Evolutionary conservation across 92 coral and sea anemone genomes (phyloP), one percentile per base, ranked within the genome.

Genomic region (Metridium senile): DNA sequence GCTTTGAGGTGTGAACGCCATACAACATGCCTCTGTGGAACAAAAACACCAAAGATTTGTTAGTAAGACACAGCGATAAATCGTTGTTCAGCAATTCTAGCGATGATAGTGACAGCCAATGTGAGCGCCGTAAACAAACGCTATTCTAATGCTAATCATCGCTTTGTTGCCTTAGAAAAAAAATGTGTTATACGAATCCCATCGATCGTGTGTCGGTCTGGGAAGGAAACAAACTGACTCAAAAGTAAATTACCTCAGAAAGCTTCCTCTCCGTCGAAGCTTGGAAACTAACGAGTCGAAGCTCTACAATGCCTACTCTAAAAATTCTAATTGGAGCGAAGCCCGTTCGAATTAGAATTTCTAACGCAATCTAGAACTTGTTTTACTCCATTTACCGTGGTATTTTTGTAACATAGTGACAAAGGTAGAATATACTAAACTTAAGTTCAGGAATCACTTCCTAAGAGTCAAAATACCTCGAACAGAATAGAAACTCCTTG

Each of bases 1-100:
- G 88, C 97, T 89, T 78, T 91, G 93, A 25, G 97, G 97, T 9
- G 93, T 86, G 82, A 89, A 91, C 74, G 97, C 97, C 97, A 91
- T 91, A 52, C 90, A 88, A 91, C 97, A 91, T 85, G 78, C 87
- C 89, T 91, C 97, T 91, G 81, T 53, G 62, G 45, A 82, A 56
- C 47, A 61, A 71, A 69, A 66, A 77, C 83, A 53, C 25, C 20
- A 51, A 52, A 19, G 46, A 26, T 26, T 46, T 53, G 70, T 77
- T 76, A 58, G 9, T 1, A 39, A 28, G 21, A 18, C 8, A 61
- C 29, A 2, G 0, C 19, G 7, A 63, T 16, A 16, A 7, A 63
- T 22, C 20, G 43, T 23, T 7, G 20, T 10, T 63, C 23, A 31
- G 45, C 20, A 28, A 63, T 54, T 13, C 20, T 63, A 31, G 39